Evolutionary conservation across 2,888 invertebrate species (phyloP).

Genomic region (Gryllus longicercus): DNA sequence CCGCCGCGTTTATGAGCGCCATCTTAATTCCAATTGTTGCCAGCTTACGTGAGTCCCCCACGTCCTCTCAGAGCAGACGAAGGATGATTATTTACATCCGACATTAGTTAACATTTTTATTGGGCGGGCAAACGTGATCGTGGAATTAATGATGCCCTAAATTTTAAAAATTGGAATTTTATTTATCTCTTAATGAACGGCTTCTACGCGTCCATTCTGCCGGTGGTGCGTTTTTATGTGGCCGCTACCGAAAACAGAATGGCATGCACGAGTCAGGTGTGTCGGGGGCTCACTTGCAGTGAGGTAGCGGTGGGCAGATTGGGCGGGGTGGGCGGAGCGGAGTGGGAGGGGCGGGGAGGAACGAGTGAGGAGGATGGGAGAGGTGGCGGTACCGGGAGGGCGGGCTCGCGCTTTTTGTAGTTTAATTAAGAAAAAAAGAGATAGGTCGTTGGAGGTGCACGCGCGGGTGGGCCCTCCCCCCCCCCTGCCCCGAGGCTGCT

Average conservation of each 20-base stretch:
- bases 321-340: neutral
- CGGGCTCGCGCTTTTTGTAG: neutral
- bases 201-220: neutral
- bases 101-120: neutral
- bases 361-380: neutral
- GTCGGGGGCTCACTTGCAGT: no score
- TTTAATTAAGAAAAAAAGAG: neutral
- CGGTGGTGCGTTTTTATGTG: neutral
- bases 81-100: neutral
- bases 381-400: neutral
- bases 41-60: neutral
- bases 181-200: neutral
- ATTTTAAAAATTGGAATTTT: neutral
- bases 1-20: neutral
- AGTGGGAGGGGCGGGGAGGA: neutral
- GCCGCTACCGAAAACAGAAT: neutral
- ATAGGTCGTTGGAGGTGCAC: no score
- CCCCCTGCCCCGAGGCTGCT: no score
- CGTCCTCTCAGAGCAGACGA: neutral
- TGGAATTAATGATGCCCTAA: neutral
- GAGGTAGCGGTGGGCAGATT: no score
- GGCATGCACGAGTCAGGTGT: no score
- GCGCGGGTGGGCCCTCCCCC: no score
- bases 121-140: neutral
- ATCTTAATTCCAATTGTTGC: neutral